Evolutionary conservation across 1,140 invertebrate species (phyloP).

Genomic region (Dysdera silvatica): DNA sequence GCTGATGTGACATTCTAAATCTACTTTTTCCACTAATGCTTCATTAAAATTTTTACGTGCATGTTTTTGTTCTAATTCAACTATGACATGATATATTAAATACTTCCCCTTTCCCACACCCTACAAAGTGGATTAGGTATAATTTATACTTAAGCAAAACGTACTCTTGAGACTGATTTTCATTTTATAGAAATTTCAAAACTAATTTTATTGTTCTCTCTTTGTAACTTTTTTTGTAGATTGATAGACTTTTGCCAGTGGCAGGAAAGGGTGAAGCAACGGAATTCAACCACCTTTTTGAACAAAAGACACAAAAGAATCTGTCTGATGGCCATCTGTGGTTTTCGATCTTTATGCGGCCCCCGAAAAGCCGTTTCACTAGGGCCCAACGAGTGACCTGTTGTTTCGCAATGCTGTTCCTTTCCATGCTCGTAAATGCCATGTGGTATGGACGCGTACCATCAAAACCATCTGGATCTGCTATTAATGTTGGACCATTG

Average conservation of each 20-base stretch:
- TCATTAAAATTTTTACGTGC: no score
- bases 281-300: slow-evolving; percentile 49
- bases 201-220: background rate
- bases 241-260: slow-evolving; percentile 51
- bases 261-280: slow-evolving; percentile 42
- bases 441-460: slow-evolving; percentile 49
- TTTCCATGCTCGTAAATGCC: slow-evolving; percentile 52
- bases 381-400: slow-evolving; percentile 49
- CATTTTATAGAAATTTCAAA: background rate
- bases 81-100: no score
- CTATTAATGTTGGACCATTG: slow-evolving; percentile 48
- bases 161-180: background rate
- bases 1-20: no score
- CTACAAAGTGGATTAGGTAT: no score
- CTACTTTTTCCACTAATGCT: no score
- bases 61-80: no score
- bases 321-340: slow-evolving; percentile 53
- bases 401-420: slow-evolving; percentile 50
- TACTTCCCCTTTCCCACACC: no score
- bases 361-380: slow-evolving; percentile 50
- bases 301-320: slow-evolving; percentile 45
- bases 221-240: slow-evolving; percentile 37
- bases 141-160: no score
- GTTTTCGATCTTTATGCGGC: slow-evolving; percentile 52
- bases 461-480: slow-evolving; percentile 30